These are phyloP conservation scores for Lasiommata megera DNA, from an alignment of 2,888 invertebrate species.

Conservation along the genomic window DNA sequence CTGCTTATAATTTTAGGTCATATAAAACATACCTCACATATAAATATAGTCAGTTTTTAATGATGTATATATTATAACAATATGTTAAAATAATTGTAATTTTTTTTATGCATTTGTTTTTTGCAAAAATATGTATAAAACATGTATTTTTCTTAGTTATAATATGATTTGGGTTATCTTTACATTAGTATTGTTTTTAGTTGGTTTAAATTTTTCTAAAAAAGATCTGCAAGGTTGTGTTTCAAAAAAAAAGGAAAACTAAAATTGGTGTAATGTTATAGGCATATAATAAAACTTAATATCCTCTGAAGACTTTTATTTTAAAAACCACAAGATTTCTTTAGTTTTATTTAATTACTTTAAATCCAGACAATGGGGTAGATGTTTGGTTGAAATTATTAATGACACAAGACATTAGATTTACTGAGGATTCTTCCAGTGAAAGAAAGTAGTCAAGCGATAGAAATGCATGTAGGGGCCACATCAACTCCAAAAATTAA, in stretches of 20 bases:
- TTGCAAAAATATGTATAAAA: background rate
- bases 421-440: no score
- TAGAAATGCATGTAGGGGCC: no score
- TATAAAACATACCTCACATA: conserved; percentile 5
- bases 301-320: conserved; percentile 5
- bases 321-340: background rate
- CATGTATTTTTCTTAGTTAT: background rate
- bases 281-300: conserved; percentile 2
- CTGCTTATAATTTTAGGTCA: background rate
- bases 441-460: no score
- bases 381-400: no score
- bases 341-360: no score
- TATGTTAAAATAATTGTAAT: background rate
- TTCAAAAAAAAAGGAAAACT: background rate
- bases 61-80: conserved; percentile 5
- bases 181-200: conserved; percentile 2
- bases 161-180: conserved; percentile 1
- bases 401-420: no score
- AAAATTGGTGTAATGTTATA: conserved; percentile 8
- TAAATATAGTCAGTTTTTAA: background rate
- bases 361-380: no score
- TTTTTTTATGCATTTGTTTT: conserved; percentile 12
- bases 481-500: no score
- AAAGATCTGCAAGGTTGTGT: conserved; percentile 11
- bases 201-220: background rate